These are phyloP conservation scores for Hymenochirus boettgeri DNA, from an alignment of 2,113 vertebrate species.

Conservation along the genomic window DNA sequence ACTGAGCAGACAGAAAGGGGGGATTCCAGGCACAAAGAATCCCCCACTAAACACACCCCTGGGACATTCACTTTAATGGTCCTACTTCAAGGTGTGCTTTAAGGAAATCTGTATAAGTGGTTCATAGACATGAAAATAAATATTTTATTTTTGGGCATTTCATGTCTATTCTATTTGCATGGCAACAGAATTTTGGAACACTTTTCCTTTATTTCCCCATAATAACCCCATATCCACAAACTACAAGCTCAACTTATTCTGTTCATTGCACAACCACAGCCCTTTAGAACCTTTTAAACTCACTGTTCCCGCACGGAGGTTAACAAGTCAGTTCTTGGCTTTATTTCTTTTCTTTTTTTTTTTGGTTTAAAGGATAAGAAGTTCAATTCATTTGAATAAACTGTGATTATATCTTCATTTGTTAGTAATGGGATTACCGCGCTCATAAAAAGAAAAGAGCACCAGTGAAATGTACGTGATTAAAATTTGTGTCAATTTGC, in stretches of 20 bases:
- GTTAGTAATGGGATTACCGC: slow-evolving; percentile 80
- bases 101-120: too few relatives aligned
- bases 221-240: not conserved
- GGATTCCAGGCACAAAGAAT: too few relatives aligned
- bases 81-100: too few relatives aligned
- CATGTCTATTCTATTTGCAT: too few relatives aligned
- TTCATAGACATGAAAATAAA: too few relatives aligned
- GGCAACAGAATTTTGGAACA: not conserved
- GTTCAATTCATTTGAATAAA: slow-evolving; percentile 66
- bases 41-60: too few relatives aligned
- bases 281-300: not conserved
- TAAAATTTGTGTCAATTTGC: slow-evolving; percentile 68
- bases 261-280: not conserved
- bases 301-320: slow-evolving; percentile 47
- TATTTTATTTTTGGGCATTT: too few relatives aligned
- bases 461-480: slow-evolving; percentile 62
- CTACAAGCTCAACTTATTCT: not conserved
- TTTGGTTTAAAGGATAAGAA: slow-evolving; percentile 56
- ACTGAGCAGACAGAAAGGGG: too few relatives aligned
- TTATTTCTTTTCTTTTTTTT: slow-evolving; percentile 48
- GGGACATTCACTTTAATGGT: too few relatives aligned
- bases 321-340: slow-evolving; percentile 61
- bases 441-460: slow-evolving; percentile 60
- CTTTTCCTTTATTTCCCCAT: not conserved
- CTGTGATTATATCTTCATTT: slow-evolving; percentile 81